Evolutionary conservation across 1,140 invertebrate genomes (phyloP), one percentile per base, ranked within the genome.

Genomic region (Brachionus calyciflorus): DNA sequence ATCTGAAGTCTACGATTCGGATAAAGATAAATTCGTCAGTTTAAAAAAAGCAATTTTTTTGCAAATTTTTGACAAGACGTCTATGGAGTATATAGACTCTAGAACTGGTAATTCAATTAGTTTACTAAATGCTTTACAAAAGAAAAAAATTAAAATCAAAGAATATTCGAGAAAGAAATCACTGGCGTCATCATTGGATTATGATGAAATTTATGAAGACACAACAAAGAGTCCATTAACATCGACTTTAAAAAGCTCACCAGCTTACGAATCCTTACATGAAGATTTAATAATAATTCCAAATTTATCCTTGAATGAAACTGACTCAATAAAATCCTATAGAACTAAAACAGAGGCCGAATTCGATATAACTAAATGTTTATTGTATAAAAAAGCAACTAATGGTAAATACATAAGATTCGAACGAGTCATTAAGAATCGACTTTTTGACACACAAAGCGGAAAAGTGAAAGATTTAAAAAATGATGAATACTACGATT

Each of bases 301-400:
- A 1, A 60, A 21, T 3, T 9, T 30, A 14, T 1, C 30, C 3
- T 30, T 60, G 1, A 40, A 4, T 17, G 33, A 60, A 17, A 60
- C 33, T 3, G 17, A 19, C 17, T 60, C 30, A 17, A 21, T 33
- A 9, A 37, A 5, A 9, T 37, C 5, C 7, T 17, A 5, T 26
- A 26, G 19, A 21, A 21, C 51, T 12, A 53, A 14, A 26, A 53
- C 51, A 3, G 51, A 60, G 30, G 9, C 9, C 0, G 10, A 65
- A 14, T 46, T 65, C 12, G 60, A 65, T 41, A 44, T 65, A 24
- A 7, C 44, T 6, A 65, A 46, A 4, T 17, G 19, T 44, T 19
- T 73, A 21, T 28, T 73, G n/a, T 73, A 73, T 24, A 73, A 73
- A 55, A 73, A 73, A 40, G 24, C 69, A 17, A 37, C 44, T 33